Percentiles rank a stretch among this genome's conserved stretches.
Conservation (phyloP, 1,140 invertebrate species). For the Lordiphosa stackelbergi region DNA sequence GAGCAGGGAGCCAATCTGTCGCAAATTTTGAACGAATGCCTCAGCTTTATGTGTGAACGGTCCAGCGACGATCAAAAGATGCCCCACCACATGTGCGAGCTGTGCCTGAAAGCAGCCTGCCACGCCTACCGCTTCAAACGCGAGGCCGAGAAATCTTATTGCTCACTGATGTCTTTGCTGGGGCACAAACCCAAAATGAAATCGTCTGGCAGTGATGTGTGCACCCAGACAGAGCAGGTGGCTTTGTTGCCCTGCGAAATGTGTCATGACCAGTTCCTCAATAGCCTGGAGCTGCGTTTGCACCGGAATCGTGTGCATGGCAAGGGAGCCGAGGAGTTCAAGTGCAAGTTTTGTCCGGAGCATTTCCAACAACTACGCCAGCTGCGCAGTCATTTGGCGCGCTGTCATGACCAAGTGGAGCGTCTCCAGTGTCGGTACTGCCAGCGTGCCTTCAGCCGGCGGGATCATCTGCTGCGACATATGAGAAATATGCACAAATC, state of each 20-base stretch:
- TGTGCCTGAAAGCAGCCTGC: conserved; percentile 54
- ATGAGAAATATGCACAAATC: conserved; percentile 50
- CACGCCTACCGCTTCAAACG: conserved; percentile 65
- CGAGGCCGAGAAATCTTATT: conserved; percentile 59
- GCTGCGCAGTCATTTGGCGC: conserved; percentile 49
- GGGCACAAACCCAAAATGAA: conserved; percentile 26
- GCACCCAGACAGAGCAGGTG: conserved; percentile 64
- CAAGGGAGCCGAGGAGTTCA: conserved; percentile 27
- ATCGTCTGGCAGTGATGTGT: conserved; percentile 32
- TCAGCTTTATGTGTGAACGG: conserved; percentile 51
- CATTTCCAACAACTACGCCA: conserved; percentile 52
- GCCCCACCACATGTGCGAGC: conserved; percentile 59
- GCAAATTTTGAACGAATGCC: conserved; percentile 66
- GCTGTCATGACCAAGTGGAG: conserved; percentile 43
- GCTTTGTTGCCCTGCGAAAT: conserved; percentile 59
- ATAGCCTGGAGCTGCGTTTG: conserved; percentile 48
- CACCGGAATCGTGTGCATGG: conserved; percentile 50
- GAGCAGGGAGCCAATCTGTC: conserved; percentile 56
- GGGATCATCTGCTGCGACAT: conserved; percentile 62
- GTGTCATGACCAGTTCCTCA: conserved; percentile 60
- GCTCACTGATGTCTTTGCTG: conserved; percentile 46
- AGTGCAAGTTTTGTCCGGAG: conserved; percentile 55
- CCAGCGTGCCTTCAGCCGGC: conserved; percentile 47
- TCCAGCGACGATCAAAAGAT: conserved; percentile 39
- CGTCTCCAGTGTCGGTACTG: conserved; percentile 50